A percentile compares a stretch with the other conserved stretches of the same genome.
These are phyloP conservation scores for Edolisoma coerulescens DNA, from an alignment of 2,113 vertebrate species.

Conservation along the genomic window DNA sequence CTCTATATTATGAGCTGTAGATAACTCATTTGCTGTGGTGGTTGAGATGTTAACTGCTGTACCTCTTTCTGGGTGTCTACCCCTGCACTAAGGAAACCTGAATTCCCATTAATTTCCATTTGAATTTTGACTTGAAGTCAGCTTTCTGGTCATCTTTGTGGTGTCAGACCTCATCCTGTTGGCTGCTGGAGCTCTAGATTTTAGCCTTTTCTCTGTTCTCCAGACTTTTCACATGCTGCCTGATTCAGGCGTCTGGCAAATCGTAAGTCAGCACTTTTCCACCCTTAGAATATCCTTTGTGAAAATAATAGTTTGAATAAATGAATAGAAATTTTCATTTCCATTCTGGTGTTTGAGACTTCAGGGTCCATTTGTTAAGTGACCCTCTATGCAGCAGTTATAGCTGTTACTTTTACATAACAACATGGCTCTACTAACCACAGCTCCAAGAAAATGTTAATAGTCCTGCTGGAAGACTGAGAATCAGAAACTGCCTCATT, in stretches of 20 bases:
- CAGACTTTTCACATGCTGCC: background rate
- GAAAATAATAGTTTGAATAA: background rate
- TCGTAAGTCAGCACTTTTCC: background rate
- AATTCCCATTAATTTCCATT: background rate
- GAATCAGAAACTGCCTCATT: background rate
- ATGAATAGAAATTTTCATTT: background rate
- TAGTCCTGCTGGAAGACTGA: background rate
- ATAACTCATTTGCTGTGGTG: background rate
- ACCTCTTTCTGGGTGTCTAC: background rate
- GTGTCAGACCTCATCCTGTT: background rate
- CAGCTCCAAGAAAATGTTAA: background rate
- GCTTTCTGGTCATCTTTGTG: background rate
- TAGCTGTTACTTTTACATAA: background rate
- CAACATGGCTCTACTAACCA: background rate
- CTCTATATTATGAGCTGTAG: background rate
- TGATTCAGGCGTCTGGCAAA: background rate
- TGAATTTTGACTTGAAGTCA: background rate
- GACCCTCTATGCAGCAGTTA: background rate
- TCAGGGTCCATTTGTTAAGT: background rate
- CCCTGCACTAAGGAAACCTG: background rate
- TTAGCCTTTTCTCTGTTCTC: background rate
- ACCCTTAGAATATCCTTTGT: background rate
- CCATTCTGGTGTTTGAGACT: background rate
- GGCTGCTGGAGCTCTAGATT: background rate
- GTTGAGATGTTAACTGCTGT: background rate